These are phyloP conservation scores for Psittacara wagleri DNA, from an alignment of 2,113 vertebrate species.

Conservation along the genomic window DNA sequence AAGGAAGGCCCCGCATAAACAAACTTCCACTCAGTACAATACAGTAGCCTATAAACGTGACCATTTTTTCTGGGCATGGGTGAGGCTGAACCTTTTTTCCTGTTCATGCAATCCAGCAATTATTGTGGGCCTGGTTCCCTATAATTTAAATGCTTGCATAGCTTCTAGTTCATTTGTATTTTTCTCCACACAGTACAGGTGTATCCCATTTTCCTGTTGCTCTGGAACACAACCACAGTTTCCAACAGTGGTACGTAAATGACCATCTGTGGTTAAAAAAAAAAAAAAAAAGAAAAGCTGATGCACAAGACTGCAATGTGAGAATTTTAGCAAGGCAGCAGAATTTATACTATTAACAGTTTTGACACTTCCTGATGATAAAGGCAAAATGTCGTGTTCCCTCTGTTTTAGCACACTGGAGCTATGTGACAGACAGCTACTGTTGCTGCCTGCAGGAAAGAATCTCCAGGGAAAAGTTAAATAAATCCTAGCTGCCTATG, in stretches of 20 bases:
- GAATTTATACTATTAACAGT: slow-evolving; percentile 60
- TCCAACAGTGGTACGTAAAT: slow-evolving; percentile 53
- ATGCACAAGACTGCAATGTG: slow-evolving; percentile 1
- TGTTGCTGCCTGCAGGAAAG: not conserved
- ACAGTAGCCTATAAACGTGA: slow-evolving; percentile 51
- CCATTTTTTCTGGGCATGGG: slow-evolving; percentile 62
- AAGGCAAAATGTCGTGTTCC: not conserved
- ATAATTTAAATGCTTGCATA: slow-evolving; percentile 65
- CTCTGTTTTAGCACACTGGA: not conserved
- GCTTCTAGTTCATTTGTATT: slow-evolving; percentile 58
- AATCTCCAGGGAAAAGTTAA: not conserved
- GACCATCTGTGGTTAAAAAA: slow-evolving; percentile 51
- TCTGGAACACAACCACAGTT: slow-evolving; percentile 50
- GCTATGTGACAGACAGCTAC: not conserved
- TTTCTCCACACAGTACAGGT: slow-evolving; percentile 58
- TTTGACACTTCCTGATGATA: slow-evolving; percentile 49
- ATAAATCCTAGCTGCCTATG: not conserved
- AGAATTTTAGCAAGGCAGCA: slow-evolving; percentile 37
- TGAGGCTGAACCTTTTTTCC: slow-evolving; percentile 65
- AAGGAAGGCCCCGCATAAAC: slow-evolving; percentile 70
- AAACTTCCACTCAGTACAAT: slow-evolving; percentile 63
- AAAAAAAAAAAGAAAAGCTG: not conserved
- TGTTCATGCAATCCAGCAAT: slow-evolving; percentile 40
- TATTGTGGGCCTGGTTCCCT: slow-evolving; percentile 56
- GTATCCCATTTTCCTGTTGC: slow-evolving; percentile 76